Evolutionary conservation across 1,140 invertebrate species (phyloP), one percentile per base, ranked within the genome.

Genomic region (Formica exsecta): DNA sequence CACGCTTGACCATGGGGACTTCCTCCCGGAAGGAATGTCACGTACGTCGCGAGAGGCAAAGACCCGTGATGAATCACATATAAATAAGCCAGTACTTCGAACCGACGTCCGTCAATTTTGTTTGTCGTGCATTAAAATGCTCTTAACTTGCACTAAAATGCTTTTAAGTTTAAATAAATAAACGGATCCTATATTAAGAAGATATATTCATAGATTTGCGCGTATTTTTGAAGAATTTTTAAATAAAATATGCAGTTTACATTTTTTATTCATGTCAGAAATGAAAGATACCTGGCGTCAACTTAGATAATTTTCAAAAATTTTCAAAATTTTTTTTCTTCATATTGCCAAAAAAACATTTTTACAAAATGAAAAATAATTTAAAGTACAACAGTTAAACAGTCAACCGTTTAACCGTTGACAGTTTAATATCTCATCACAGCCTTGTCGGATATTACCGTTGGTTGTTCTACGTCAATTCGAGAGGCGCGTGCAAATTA

Each of bases 1-100:
- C 87, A 41, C 29, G 57, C 5, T n/a, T 74, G 84, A 73, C 84
- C 65, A 66, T 68, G 5, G 54, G 81, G 70, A 66, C 88, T 90
- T 90, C 70, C 86, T 81, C 9, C 29, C 86, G 75, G 76, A 90
- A 85, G 62, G 70, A 87, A 87, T 81, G 89, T 68, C 32, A 64
- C 41, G 68, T 73, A 87, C 74, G 57, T 57, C 29, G 29, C 13
- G 76, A 90, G 76, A 90, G 86, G 70, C 88, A 90, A 90, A 90
- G 89, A 90, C 88, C 81, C 48, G 75, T 70, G 57, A 51, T 81
- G 76, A 86, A 71, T 86, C 65, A 66, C 25, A 57, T 77, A 77
- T 74, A 74, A 61, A 74, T 83, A 48, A 73, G 57, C 0, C 32
- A 0, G n/a, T 51, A 54, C 29, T 57, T 41, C 25, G 19, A 57